Conservation (phyloP, 2,797 vertebrate species). For the Dromococcyx pavoninus region DNA sequence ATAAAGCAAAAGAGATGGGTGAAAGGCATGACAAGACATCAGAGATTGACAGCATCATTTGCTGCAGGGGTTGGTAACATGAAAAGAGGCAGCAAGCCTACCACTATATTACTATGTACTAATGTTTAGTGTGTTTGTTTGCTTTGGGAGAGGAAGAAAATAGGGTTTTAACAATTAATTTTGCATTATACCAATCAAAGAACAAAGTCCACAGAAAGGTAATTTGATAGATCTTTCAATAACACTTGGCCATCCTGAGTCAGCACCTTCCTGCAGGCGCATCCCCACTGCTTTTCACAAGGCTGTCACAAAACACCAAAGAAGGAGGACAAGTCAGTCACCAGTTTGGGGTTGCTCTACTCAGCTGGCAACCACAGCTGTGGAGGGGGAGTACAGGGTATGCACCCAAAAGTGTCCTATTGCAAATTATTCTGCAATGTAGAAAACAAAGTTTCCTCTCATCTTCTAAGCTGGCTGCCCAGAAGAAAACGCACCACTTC, state of each 20-base stretch:
- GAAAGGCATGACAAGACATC: not conserved
- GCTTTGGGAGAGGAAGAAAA: not conserved
- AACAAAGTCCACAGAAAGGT: not conserved
- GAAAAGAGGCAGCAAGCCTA: not conserved
- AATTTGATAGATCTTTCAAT: not conserved
- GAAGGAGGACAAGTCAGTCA: not conserved
- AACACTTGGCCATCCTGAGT: fast-evolving
- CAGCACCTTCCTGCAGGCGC: not conserved
- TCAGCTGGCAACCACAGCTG: not conserved
- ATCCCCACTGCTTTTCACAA: not conserved
- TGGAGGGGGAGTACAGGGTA: not conserved
- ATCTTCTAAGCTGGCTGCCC: not conserved
- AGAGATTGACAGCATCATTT: not conserved
- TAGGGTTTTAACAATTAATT: not conserved
- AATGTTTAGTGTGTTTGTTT: not conserved
- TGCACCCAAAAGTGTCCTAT: not conserved
- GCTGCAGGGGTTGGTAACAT: not conserved
- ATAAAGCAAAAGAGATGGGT: not conserved
- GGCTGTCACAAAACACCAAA: not conserved
- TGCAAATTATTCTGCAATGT: not conserved
- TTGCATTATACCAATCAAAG: not conserved
- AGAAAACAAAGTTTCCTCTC: not conserved
- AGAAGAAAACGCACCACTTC: not conserved
- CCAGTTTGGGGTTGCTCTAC: not conserved
- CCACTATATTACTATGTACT: not conserved